A percentile compares a stretch with the other conserved stretches of the same genome.
phyloP scores from a whole-genome alignment of 2,888 invertebrate species.

The Prostheceraeus crozeri region DNA sequence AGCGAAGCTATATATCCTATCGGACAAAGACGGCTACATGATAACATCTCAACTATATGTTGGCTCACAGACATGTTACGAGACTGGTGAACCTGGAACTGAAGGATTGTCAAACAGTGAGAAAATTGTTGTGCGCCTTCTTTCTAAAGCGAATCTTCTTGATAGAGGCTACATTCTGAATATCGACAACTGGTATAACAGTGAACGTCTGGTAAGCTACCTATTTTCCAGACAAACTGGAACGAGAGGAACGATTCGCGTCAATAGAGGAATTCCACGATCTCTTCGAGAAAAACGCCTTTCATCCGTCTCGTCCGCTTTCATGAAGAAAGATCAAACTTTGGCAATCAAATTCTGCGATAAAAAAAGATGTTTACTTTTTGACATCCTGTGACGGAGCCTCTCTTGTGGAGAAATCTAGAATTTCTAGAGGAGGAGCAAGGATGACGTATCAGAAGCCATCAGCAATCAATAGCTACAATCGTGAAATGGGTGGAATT shows the following conservation, averaged over 20 bases:
- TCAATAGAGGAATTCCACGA: background rate
- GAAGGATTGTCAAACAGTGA: too few species aligned
- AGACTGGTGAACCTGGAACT: too few species aligned
- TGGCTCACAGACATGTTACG: too few species aligned
- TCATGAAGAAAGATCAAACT: too few species aligned
- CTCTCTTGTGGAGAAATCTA: background rate
- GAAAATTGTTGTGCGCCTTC: background rate
- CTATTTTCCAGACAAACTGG: background rate
- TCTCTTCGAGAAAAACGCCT: background rate
- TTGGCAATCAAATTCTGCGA: background rate
- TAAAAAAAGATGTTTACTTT: slow-evolving; percentile 12
- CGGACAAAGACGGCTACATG: too few species aligned
- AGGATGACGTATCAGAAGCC: background rate
- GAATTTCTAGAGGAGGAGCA: background rate
- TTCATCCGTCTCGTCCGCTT: too few species aligned
- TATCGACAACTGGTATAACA: background rate
- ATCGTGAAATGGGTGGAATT: background rate
- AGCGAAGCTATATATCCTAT: too few species aligned
- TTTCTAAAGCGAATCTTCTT: background rate
- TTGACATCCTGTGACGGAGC: background rate
- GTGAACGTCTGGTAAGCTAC: background rate
- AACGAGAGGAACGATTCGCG: background rate
- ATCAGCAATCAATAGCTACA: background rate
- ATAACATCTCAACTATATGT: too few species aligned
- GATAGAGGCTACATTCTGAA: background rate